These are phyloP conservation scores for Chaenocephalus aceratus DNA, from an alignment of 2,113 vertebrate species.

Conservation along the genomic window DNA sequence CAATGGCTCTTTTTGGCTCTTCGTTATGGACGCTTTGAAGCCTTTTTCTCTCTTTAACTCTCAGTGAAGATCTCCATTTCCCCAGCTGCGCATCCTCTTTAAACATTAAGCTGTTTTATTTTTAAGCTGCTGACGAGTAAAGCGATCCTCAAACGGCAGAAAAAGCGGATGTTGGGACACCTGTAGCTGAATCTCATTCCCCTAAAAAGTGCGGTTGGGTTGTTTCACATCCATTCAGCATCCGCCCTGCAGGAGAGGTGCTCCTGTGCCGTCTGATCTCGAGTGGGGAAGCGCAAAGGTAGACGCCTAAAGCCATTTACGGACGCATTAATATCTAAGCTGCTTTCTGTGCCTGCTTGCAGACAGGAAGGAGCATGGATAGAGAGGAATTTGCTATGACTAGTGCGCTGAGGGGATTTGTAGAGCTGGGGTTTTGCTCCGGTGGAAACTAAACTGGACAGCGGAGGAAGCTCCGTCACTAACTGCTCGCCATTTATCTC, in stretches of 20 bases:
- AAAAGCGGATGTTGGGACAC: slow-evolving; percentile 62
- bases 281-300: slow-evolving; percentile 58
- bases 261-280: slow-evolving; percentile 67
- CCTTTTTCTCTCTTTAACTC: not conserved
- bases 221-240: slow-evolving; percentile 33
- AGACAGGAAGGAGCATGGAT: slow-evolving; percentile 78
- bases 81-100: not conserved
- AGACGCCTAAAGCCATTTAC: slow-evolving; percentile 76
- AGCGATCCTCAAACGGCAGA: not conserved
- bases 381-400: slow-evolving; percentile 77
- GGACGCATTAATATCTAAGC: slow-evolving; percentile 80
- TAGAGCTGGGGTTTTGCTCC: slow-evolving; percentile 54
- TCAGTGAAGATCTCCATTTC: slow-evolving; percentile 2
- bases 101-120: slow-evolving; percentile 19
- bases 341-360: slow-evolving; percentile 56
- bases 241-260: slow-evolving; percentile 39
- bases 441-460: slow-evolving; percentile 72
- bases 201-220: slow-evolving; percentile 16
- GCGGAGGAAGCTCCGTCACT: slow-evolving; percentile 1
- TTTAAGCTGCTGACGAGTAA: slow-evolving; percentile 4
- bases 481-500: slow-evolving; percentile 42
- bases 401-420: slow-evolving; percentile 74
- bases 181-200: slow-evolving; percentile 65
- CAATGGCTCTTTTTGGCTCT: slow-evolving; percentile 2
- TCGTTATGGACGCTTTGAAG: not conserved